Percentiles rank a stretch among this genome's conserved stretches.
These are phyloP conservation scores for Drosophila rellima DNA, from an alignment of 2,888 invertebrate genomes.

Conservation along the genomic window DNA sequence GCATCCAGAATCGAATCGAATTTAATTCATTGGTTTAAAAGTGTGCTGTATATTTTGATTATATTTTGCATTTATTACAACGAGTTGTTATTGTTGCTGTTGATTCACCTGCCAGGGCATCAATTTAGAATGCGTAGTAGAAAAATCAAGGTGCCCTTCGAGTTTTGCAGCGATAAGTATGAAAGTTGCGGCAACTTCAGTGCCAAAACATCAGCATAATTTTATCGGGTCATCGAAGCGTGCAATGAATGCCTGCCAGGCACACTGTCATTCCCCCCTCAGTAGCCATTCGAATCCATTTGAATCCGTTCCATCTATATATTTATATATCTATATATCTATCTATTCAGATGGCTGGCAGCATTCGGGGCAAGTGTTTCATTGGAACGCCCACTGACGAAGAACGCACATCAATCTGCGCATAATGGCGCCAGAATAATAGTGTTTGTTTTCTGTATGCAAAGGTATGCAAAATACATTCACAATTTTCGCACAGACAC, in stretches of 20 bases:
- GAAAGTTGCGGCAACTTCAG: constrained; percentile 27
- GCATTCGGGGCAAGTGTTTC: constrained; percentile 48
- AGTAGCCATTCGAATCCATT: constrained; percentile 25
- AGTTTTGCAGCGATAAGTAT: constrained; percentile 18
- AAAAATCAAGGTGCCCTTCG: constrained; percentile 50
- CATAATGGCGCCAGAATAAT: constrained; percentile 74
- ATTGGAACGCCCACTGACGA: constrained; percentile 38
- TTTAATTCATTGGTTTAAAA: constrained; percentile 1
- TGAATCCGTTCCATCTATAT: constrained; percentile 2
- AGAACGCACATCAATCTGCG: constrained; percentile 74
- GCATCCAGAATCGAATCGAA: background rate
- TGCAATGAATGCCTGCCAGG: constrained; percentile 49
- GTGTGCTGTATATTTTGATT: constrained; percentile 44
- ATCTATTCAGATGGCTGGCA: constrained; percentile 23
- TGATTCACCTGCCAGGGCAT: constrained; percentile 61
- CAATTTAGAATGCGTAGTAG: constrained; percentile 43
- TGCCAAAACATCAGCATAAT: constrained; percentile 52
- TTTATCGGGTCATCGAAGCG: constrained; percentile 72
- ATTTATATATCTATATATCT: constrained; percentile 22
- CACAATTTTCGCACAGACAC: constrained; percentile 41
- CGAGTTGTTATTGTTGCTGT: constrained; percentile 35
- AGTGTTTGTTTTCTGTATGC: constrained; percentile 72
- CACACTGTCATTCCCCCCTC: background rate
- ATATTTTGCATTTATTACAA: constrained; percentile 61
- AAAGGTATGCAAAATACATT: constrained; percentile 68